A percentile compares a stretch with the other conserved stretches of the same genome.
Evolutionary conservation across 2,113 vertebrate genomes (phyloP).

Genomic region (Tauraco erythrolophus): DNA sequence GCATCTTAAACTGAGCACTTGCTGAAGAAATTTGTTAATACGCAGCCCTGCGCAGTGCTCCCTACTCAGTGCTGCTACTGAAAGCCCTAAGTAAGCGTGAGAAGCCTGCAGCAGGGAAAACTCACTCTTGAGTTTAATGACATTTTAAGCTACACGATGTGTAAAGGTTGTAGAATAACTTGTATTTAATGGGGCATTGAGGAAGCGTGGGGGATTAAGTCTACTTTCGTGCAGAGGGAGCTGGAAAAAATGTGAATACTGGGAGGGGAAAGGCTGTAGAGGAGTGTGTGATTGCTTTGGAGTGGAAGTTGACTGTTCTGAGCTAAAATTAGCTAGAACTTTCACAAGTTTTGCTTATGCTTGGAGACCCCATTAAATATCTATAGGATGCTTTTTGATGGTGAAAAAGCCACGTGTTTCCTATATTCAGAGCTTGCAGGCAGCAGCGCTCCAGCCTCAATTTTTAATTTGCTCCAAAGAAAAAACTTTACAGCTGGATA

Average conservation of each 20-base stretch:
- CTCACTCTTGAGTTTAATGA: background rate
- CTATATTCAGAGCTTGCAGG: background rate
- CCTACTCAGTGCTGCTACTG: background rate
- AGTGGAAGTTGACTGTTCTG: background rate
- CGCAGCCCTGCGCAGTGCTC: background rate
- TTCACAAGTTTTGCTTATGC: background rate
- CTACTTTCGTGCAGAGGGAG: background rate
- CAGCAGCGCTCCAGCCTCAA: background rate
- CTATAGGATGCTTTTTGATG: background rate
- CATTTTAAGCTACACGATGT: background rate
- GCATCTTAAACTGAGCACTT: background rate
- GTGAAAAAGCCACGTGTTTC: background rate
- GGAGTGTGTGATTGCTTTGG: background rate
- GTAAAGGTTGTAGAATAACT: background rate
- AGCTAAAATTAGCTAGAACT: background rate
- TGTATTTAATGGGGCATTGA: background rate
- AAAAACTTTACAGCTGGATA: background rate
- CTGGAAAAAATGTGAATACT: background rate
- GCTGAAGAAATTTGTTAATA: background rate
- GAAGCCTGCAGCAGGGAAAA: background rate
- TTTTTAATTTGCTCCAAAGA: background rate
- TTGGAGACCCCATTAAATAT: background rate
- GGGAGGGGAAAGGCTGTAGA: background rate
- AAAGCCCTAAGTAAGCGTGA: background rate
- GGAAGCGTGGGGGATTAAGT: background rate